Base-by-base conservation (phyloP, 1,140 invertebrate species). In the Calycopis cecrops region DNA sequence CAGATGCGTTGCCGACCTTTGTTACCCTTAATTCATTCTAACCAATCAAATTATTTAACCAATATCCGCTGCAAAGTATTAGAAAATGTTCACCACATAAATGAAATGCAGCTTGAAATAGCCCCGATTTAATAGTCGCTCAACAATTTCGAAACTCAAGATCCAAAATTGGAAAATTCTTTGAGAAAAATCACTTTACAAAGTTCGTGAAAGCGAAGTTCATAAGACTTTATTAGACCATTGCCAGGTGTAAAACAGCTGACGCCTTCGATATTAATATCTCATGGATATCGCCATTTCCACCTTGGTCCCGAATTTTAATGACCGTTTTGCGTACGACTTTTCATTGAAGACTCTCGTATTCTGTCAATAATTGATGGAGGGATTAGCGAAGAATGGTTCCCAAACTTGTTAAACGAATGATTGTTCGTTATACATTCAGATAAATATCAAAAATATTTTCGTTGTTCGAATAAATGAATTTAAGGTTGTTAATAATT, bases 181-280 rank as follows among this genome's bases (percentile, higher is more conserved):
- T n/a, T 12, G 40, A 18, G 28, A 63, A 61, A 50, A 61, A 54
- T 38, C 53, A 35, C 57, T 71, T 62, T 56, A 54, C 63, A 70
- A 80, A 77, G 60, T 79, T 75, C 77, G 67, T 79, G 77, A 76
- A 72, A 74, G 68, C 65, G 35, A 67, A 81, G 73, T 81, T 78
- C 68, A 81, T 76, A 78, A 78, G 71, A 68, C 70, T 78, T 76
- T 80, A 80, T 75, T 77, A 73, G 69, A 70, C 57, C 65, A 82
- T 76, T 72, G 65, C 60, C 73, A 76, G 76, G 76, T 82, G 73
- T 69, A 62, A 60, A 70, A 49, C 74, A 79, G 69, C 71, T 78
- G 79, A 67, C 73, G 69, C 68, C 66, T 28, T 28, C 72, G 69
- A 75, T 82, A 79, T 79, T 82, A 82, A 79, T 82, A 76, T 76